Evolutionary conservation across 2,888 invertebrate genomes (phyloP), one percentile per base, ranked within the genome.

Genomic region (Scaptomyza flava): DNA sequence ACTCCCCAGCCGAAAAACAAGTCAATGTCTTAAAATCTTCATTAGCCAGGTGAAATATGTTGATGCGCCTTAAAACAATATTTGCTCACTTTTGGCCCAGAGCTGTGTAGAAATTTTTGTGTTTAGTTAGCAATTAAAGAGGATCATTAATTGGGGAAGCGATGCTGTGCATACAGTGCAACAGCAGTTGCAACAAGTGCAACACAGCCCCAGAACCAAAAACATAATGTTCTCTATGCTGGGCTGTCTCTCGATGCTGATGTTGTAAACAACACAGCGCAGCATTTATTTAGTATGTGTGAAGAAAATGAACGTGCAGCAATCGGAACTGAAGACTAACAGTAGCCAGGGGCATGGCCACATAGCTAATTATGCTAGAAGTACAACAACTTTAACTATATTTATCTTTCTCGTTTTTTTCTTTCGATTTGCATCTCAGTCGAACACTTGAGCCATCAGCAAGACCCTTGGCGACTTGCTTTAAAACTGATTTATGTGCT

Each of bases 211-310:
- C 42, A 59, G 30, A 23, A 12, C 45, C 41, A 56, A 17, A 36
- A 38, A 47, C 76, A 76, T 74, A 60, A 62, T 65, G 38, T 14
- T 14, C 2, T 8, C 38, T 14, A 38, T 69, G 54, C 54, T 65
- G 79, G n/a, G n/a, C 46, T 61, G 47, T 60, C 65, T 48, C 33
- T 48, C 31, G 42, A 50, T 69, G 54, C 54, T 64, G 79, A 65
- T 77, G 74, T 76, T 85, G 89, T 89, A 89, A 89, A 89, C 89
- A 89, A 41, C 17, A 79, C 51, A 50, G 46, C 51, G 75, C 76
- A 73, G 79, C 87, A 82, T 9, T 41, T 89, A 89, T 89, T 89
- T 89, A 89, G 89, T 89, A 85, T 62, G 89, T 89, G 89, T 79
- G 78, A 87, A 74, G 57, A 60, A 85, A 85, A 88, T 86, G 68